Percentiles rank a stretch among this genome's conserved stretches.
phyloP scores from a whole-genome alignment of 2,113 vertebrate species.

The Isurus oxyrinchus region DNA sequence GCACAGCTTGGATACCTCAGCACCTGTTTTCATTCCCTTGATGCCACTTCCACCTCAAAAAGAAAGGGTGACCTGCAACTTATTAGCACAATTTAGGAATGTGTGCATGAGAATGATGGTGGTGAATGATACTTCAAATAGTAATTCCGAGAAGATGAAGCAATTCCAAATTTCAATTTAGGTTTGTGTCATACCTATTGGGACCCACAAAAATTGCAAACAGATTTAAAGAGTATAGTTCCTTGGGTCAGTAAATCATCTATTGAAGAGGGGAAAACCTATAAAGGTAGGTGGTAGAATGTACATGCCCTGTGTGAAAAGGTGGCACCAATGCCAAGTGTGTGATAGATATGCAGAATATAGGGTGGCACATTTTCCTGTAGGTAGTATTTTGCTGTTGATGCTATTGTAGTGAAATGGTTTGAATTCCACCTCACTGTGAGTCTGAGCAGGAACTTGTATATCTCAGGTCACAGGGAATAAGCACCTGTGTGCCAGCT shows the following conservation, averaged over 20 bases:
- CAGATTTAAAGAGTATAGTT: not conserved
- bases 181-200: not conserved
- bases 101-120: not conserved
- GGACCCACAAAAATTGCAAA: not conserved
- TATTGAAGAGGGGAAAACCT: not conserved
- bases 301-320: not conserved
- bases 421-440: not conserved
- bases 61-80: not conserved
- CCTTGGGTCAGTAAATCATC: not conserved
- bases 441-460: slow-evolving; percentile 10
- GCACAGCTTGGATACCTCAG: not conserved
- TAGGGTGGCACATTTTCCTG: not conserved
- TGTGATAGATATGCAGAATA: not conserved
- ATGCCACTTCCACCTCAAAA: not conserved
- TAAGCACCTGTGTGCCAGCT: not conserved
- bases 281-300: not conserved
- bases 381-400: not conserved
- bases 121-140: not conserved
- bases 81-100: not conserved
- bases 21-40: not conserved
- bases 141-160: not conserved
- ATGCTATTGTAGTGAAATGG: not conserved
- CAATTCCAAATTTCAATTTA: not conserved
- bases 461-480: not conserved
- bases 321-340: not conserved